Evolutionary conservation across 2,797 vertebrate species (phyloP).

Genomic region (Xyrichtys novacula): DNA sequence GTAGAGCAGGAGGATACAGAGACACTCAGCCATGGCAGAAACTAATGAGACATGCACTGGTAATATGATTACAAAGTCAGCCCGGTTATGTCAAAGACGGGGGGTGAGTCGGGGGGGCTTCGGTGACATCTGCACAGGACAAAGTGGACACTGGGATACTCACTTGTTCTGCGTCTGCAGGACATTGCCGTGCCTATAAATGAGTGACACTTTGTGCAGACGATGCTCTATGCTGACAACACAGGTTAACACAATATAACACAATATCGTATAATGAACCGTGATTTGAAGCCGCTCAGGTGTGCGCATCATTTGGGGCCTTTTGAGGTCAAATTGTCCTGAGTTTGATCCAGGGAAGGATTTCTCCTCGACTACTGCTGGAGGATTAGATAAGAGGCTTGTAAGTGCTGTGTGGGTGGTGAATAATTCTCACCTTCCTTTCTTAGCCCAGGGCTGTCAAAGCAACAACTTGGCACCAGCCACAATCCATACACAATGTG

Average conservation of each 20-base stretch:
- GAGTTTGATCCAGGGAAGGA: slow-evolving; percentile 55
- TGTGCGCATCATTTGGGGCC: slow-evolving; percentile 1
- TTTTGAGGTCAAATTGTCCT: slow-evolving; percentile 47
- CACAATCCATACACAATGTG: slow-evolving; percentile 45
- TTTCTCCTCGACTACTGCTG: slow-evolving; percentile 52
- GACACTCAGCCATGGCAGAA: slow-evolving; percentile 80
- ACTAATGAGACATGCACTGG: slow-evolving; percentile 80
- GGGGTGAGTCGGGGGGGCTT: slow-evolving; percentile 21
- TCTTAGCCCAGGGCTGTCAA: slow-evolving; percentile 61
- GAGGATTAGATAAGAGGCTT: slow-evolving; percentile 68
- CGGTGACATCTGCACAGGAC: slow-evolving; percentile 57
- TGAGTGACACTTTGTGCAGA: slow-evolving; percentile 11
- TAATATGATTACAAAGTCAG: slow-evolving; percentile 84
- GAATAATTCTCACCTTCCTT: slow-evolving; percentile 74
- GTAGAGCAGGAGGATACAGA: slow-evolving; percentile 57
- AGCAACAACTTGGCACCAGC: slow-evolving; percentile 58
- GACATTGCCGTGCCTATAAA: slow-evolving; percentile 10
- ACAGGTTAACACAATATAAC: slow-evolving; percentile 22
- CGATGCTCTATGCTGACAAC: slow-evolving; percentile 10
- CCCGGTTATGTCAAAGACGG: slow-evolving; percentile 64
- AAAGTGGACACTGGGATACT: slow-evolving; percentile 45
- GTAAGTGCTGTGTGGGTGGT: slow-evolving; percentile 66
- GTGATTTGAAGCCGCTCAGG: slow-evolving; percentile 22
- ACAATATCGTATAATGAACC: slow-evolving; percentile 13
- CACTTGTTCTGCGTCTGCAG: slow-evolving; percentile 4